Conservation (phyloP, 64 coral and sea anemone species). For the Pocillopora damicornis region DNA sequence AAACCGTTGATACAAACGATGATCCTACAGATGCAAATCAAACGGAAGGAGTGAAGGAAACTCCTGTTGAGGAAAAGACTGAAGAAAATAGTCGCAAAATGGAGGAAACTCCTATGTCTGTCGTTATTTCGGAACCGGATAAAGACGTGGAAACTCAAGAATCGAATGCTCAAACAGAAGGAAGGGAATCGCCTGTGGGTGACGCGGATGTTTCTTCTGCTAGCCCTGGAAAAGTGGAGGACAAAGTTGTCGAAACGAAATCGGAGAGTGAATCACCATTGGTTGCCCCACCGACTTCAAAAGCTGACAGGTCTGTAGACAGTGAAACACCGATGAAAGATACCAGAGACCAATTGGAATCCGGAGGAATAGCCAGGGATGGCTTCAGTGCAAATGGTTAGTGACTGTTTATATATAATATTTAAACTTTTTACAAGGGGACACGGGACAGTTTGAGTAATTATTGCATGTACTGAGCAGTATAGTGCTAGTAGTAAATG, state of each 20-base stretch:
- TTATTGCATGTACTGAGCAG: no score
- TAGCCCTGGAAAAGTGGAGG: background rate
- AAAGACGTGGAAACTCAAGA: conserved; percentile 47
- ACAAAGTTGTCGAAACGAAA: conserved; percentile 10
- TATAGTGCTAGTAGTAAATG: no score
- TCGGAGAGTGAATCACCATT: conserved; percentile 61
- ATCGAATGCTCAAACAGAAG: conserved; percentile 67
- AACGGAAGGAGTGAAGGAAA: conserved; percentile 17
- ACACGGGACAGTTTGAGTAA: no score
- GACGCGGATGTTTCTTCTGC: conserved; percentile 1
- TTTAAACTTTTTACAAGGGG: no score
- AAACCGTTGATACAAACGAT: background rate
- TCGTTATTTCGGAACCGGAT: conserved; percentile 36
- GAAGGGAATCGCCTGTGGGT: conserved; percentile 37
- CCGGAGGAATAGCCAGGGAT: conserved; percentile 44
- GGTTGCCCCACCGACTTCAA: conserved; percentile 69
- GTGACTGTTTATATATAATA: no score
- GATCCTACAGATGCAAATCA: background rate
- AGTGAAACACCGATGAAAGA: conserved; percentile 11
- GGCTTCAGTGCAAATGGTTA: conserved; percentile 24
- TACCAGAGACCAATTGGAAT: conserved; percentile 35
- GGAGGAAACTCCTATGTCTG: conserved; percentile 20
- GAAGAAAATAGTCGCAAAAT: background rate
- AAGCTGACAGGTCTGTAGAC: conserved; percentile 53
- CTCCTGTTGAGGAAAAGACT: conserved; percentile 16